Conservation (phyloP, 2,797 vertebrate genomes). For the Enteromius afrohamiltoni region DNA sequence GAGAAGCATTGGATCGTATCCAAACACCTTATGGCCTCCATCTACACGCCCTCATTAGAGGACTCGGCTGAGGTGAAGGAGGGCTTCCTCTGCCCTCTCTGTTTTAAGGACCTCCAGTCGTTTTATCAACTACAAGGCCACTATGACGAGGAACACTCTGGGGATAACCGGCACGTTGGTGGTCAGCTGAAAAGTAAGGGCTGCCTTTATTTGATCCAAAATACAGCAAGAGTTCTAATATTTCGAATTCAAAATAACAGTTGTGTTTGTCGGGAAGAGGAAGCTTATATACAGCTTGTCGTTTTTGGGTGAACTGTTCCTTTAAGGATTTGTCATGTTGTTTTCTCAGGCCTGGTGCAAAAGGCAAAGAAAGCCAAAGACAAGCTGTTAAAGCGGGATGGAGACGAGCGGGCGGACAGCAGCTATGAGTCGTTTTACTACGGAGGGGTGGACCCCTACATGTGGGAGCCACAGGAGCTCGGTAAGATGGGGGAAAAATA, state of each 20-base stretch:
- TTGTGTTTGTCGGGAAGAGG: too few species aligned
- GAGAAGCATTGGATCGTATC: constrained; percentile 26
- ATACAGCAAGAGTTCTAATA: background rate
- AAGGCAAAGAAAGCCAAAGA: constrained; percentile 97
- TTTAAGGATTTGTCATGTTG: background rate
- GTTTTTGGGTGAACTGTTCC: too few species aligned
- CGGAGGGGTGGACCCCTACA: constrained; percentile 93
- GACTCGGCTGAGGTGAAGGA: constrained; percentile 89
- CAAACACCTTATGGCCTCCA: constrained; percentile 81
- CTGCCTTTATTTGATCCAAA: background rate
- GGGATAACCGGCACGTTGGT: constrained; percentile 87
- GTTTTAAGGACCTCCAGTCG: constrained; percentile 94
- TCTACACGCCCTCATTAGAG: constrained; percentile 84
- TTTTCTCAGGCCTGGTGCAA: constrained; percentile 86
- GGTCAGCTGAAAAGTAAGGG: constrained; percentile 89
- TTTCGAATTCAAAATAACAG: background rate
- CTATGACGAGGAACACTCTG: constrained; percentile 93
- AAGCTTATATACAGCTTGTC: too few species aligned
- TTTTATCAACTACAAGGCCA: constrained; percentile 96
- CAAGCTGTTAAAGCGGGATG: constrained; percentile 90
- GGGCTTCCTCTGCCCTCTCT: constrained; percentile 95
- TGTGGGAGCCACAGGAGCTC: constrained; percentile 99
- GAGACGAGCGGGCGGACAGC: constrained; percentile 85
- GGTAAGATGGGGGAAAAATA: constrained; percentile 75
- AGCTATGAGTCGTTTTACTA: constrained; percentile 93